Evolutionary conservation across 1,140 invertebrate genomes (phyloP).

Genomic region (Pogonomyrmex californicus): DNA sequence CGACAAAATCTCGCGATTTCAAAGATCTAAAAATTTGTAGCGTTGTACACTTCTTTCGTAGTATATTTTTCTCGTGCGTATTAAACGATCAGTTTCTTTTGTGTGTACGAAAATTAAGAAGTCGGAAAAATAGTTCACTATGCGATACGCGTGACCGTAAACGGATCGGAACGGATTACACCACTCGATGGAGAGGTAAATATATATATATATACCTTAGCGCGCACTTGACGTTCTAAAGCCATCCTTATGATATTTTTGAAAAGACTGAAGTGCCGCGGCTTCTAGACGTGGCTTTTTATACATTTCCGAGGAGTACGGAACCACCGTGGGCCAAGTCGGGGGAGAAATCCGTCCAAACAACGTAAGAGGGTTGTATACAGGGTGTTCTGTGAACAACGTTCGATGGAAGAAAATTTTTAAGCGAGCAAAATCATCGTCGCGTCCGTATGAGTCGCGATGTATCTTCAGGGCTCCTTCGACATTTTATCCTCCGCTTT

Average conservation of each 20-base stretch:
- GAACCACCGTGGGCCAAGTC: constrained; percentile 78
- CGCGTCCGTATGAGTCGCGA: background rate
- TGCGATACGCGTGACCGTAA: constrained; percentile 21
- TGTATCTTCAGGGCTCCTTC: background rate
- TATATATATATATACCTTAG: constrained; percentile 91
- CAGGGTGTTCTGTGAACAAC: constrained; percentile 24
- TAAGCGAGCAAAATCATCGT: background rate
- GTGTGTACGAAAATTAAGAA: background rate
- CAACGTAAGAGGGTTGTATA: constrained; percentile 59
- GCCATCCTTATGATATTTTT: constrained; percentile 89
- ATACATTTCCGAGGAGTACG: constrained; percentile 78
- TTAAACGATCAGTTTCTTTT: background rate
- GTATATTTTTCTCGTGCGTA: background rate
- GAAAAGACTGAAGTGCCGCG: constrained; percentile 84
- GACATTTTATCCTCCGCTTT: background rate
- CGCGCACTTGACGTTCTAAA: constrained; percentile 93
- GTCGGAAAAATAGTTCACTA: constrained; percentile 13
- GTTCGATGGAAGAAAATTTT: background rate
- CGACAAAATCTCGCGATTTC: background rate
- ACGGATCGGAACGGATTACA: constrained; percentile 17
- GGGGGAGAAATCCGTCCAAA: constrained; percentile 78
- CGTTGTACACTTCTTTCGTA: background rate
- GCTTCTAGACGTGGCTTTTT: constrained; percentile 75
- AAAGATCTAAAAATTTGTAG: background rate
- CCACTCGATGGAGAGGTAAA: constrained; percentile 21